A percentile compares a stretch with the other conserved stretches of the same genome.
Evolutionary conservation across 2,888 invertebrate species (phyloP).

Genomic region (Hymenopus coronatus): DNA sequence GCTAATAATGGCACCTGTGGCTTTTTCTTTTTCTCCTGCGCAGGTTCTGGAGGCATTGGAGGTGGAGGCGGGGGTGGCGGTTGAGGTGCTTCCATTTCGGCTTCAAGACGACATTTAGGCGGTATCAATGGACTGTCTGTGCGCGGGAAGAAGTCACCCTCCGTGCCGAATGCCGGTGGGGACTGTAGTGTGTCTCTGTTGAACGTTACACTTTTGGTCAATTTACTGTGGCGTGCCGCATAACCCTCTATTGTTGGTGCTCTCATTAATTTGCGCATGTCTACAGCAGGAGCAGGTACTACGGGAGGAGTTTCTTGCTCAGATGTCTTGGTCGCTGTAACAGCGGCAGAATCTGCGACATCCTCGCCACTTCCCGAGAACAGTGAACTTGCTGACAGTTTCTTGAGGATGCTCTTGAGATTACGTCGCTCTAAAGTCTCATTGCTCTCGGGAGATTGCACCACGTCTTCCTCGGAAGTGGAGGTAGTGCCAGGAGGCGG

Average conservation of each 20-base stretch:
- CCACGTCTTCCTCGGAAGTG: background rate
- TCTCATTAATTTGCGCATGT: constrained; percentile 67
- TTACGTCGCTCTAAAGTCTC: constrained; percentile 79
- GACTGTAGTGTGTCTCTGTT: constrained; percentile 80
- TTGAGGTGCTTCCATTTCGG: constrained; percentile 26
- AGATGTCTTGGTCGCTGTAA: background rate
- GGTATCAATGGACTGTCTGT: constrained; percentile 14
- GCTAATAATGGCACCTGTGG: constrained; percentile 16
- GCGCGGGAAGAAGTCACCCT: background rate
- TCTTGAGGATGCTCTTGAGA: constrained; percentile 81
- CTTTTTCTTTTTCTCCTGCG: background rate
- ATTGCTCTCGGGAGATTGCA: constrained; percentile 61
- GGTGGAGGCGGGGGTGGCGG: constrained; percentile 40
- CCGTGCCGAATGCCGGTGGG: constrained; percentile 55
- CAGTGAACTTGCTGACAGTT: constrained; percentile 68
- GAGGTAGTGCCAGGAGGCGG: background rate
- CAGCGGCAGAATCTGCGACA: background rate
- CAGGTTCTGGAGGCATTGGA: constrained; percentile 44
- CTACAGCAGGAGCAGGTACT: constrained; percentile 40
- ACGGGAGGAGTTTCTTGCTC: background rate
- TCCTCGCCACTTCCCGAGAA: constrained; percentile 35
- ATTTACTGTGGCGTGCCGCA: constrained; percentile 82
- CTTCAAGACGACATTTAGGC: constrained; percentile 37
- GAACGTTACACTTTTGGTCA: constrained; percentile 86
- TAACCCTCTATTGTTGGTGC: constrained; percentile 87